These are phyloP conservation scores for Corythornis vintsioides DNA, from an alignment of 2,113 vertebrate genomes.

Conservation along the genomic window DNA sequence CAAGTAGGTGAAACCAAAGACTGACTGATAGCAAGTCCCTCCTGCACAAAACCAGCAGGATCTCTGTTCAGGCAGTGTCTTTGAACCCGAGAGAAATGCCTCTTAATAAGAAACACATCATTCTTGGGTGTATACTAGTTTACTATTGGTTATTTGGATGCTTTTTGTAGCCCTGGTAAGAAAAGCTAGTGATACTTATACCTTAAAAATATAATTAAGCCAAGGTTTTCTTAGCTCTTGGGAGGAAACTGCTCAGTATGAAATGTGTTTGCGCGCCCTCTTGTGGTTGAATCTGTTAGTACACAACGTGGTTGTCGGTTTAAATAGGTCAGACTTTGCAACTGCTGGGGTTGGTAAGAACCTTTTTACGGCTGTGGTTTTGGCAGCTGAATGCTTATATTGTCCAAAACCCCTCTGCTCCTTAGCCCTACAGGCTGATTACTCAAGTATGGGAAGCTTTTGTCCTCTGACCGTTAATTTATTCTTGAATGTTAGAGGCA, in stretches of 20 bases:
- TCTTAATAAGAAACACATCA: neutral
- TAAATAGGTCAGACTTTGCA: neutral
- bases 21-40: rapidly evolving
- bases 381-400: neutral
- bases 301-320: neutral
- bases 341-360: neutral
- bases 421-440: neutral
- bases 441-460: neutral
- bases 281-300: neutral
- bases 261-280: slow-evolving; percentile 15
- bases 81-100: neutral
- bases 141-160: neutral
- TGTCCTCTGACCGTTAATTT: neutral
- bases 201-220: neutral
- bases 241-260: neutral
- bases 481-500: neutral
- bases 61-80: neutral
- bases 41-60: rapidly evolving
- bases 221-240: neutral
- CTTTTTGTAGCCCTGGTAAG: neutral
- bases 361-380: neutral
- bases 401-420: neutral
- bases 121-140: neutral
- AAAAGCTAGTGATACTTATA: neutral
- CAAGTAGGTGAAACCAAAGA: slow-evolving; percentile 80